These are phyloP conservation scores for Tragelaphus strepsiceros DNA, from an alignment of 2,113 vertebrate species.

Conservation along the genomic window DNA sequence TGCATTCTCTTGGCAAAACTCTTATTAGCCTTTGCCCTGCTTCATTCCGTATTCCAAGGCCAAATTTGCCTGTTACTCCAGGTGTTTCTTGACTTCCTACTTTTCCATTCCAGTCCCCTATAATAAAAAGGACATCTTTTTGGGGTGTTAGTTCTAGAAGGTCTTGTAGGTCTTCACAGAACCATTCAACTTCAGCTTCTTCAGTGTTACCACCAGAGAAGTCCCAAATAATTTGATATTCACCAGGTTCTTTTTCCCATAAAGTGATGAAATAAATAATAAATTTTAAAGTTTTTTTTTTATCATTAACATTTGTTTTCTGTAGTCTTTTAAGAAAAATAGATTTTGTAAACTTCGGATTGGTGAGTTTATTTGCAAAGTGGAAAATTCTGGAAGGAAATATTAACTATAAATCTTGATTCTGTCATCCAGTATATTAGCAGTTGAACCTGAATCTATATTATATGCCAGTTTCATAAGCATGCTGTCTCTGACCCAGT, in stretches of 20 bases:
- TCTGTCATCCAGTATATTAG: background rate
- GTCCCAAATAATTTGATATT: background rate
- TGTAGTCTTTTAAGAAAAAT: background rate
- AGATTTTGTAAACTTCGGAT: background rate
- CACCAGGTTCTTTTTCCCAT: background rate
- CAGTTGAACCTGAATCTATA: background rate
- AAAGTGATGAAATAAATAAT: background rate
- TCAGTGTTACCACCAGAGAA: background rate
- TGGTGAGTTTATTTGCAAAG: background rate
- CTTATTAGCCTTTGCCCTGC: background rate
- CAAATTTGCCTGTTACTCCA: background rate
- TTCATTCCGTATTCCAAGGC: background rate
- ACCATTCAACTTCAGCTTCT: background rate
- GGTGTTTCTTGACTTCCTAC: background rate
- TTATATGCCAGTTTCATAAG: background rate
- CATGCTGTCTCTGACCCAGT: background rate
- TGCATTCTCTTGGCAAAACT: background rate
- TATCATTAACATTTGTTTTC: background rate
- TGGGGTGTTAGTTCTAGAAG: background rate
- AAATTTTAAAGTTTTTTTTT: background rate
- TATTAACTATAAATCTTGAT: background rate
- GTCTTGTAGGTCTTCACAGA: background rate
- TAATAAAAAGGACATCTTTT: background rate
- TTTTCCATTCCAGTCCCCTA: background rate
- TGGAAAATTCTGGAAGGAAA: background rate